A percentile compares a stretch with the other conserved stretches of the same genome.
These are phyloP conservation scores for Botia kubotai DNA, from an alignment of 2,797 vertebrate species.

Conservation along the genomic window DNA sequence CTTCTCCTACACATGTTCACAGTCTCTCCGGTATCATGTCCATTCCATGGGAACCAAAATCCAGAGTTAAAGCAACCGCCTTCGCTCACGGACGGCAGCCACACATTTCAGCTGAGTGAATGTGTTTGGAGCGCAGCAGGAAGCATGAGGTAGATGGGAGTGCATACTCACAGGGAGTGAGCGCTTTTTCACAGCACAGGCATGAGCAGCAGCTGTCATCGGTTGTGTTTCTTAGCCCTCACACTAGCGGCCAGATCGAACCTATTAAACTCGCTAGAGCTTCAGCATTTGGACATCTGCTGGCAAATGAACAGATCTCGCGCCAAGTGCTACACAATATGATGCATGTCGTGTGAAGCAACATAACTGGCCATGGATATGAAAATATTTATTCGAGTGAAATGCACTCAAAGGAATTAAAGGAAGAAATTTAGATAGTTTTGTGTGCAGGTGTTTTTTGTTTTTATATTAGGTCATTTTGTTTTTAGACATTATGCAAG, in stretches of 20 bases:
- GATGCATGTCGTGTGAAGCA: not conserved
- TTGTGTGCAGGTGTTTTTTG: too few species aligned
- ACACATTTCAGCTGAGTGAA: slow-evolving; percentile 54
- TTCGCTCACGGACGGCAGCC: slow-evolving; percentile 30
- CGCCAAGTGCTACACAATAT: not conserved
- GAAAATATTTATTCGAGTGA: slow-evolving; percentile 12
- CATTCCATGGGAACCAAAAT: slow-evolving; percentile 13
- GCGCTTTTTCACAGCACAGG: slow-evolving; percentile 47
- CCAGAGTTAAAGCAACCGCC: not conserved
- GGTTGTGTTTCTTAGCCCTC: slow-evolving; percentile 41
- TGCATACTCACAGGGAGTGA: slow-evolving; percentile 25
- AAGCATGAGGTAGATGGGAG: slow-evolving; percentile 41
- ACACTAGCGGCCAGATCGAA: slow-evolving; percentile 32
- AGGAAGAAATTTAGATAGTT: too few species aligned
- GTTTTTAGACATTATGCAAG: too few species aligned
- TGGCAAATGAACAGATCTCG: slow-evolving; percentile 9
- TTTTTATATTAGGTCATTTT: too few species aligned
- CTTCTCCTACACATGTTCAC: slow-evolving; percentile 22
- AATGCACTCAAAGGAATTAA: not conserved
- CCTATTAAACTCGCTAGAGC: slow-evolving; percentile 42
- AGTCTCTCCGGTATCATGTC: slow-evolving; percentile 26
- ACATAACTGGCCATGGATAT: not conserved
- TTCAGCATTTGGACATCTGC: slow-evolving; percentile 32
- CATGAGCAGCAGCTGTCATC: slow-evolving; percentile 58
- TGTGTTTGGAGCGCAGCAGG: slow-evolving; percentile 39